Conservation (phyloP, 2,797 vertebrate genomes). For the Cossypha heuglini region DNA sequence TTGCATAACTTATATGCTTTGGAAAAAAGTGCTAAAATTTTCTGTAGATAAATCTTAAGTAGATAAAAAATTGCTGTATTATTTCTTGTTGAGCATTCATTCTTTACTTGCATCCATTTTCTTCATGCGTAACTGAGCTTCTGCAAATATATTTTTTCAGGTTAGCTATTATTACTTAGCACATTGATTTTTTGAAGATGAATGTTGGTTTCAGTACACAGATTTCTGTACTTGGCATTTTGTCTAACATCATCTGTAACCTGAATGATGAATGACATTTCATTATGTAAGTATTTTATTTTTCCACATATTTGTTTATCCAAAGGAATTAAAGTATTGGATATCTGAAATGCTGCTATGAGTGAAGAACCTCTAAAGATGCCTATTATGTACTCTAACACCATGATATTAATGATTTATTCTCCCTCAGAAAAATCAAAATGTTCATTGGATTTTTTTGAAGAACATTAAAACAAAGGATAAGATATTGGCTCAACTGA, state of each 20-base stretch:
- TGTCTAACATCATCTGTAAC: neutral
- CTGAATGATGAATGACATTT: neutral
- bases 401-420: conserved; percentile 6
- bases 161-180: conserved; percentile 52
- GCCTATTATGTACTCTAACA: neutral
- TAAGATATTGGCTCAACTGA: neutral
- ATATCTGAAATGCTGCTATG: conserved; percentile 1
- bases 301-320: conserved; percentile 32
- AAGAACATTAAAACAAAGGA: neutral
- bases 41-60: neutral
- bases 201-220: neutral
- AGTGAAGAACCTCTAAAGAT: conserved; percentile 17
- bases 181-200: conserved; percentile 31
- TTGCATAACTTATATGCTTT: neutral
- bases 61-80: neutral
- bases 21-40: neutral
- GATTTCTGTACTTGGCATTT: neutral
- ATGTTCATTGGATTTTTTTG: neutral
- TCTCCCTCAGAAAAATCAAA: neutral
- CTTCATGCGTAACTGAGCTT: neutral
- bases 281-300: conserved; percentile 15
- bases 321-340: conserved; percentile 29
- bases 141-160: conserved; percentile 26
- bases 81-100: neutral
- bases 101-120: neutral